These are phyloP conservation scores for Julus scanicus DNA, from an alignment of 2,888 invertebrate genomes.

Conservation along the genomic window DNA sequence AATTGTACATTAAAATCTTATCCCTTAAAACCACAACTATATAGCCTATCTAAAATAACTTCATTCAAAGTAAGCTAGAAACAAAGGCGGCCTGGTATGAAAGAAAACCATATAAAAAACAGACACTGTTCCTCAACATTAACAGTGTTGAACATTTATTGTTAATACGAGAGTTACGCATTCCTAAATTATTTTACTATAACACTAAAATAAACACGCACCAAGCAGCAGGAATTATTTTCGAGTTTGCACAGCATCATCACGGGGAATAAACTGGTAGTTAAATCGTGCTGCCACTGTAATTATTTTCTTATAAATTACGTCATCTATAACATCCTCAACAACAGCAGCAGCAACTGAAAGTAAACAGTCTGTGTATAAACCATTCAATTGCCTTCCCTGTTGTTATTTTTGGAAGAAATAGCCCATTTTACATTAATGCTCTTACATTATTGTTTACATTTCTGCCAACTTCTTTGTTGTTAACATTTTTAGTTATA, in stretches of 20 bases:
- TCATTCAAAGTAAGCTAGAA: no score
- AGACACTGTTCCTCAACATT: background rate
- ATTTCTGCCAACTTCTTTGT: background rate
- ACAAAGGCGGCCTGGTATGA: background rate
- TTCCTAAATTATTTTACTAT: slow-evolving; percentile 5
- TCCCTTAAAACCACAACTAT: no score
- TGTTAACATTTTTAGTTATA: background rate
- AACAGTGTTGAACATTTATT: background rate
- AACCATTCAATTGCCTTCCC: background rate
- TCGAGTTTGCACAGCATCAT: background rate
- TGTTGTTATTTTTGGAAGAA: background rate
- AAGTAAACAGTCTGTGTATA: background rate
- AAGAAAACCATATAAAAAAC: background rate
- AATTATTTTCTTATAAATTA: slow-evolving; percentile 20
- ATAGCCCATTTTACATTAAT: background rate
- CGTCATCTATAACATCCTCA: background rate
- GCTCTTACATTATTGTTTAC: background rate
- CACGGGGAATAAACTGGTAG: background rate
- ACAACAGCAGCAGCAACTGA: background rate
- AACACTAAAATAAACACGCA: slow-evolving; percentile 20
- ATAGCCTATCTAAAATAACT: no score
- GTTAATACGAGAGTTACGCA: background rate
- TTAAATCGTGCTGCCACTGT: background rate
- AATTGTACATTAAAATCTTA: no score
- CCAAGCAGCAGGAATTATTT: background rate